phyloP scores from a whole-genome alignment of 1,140 invertebrate species.

The Rhyacophila brunnea region DNA sequence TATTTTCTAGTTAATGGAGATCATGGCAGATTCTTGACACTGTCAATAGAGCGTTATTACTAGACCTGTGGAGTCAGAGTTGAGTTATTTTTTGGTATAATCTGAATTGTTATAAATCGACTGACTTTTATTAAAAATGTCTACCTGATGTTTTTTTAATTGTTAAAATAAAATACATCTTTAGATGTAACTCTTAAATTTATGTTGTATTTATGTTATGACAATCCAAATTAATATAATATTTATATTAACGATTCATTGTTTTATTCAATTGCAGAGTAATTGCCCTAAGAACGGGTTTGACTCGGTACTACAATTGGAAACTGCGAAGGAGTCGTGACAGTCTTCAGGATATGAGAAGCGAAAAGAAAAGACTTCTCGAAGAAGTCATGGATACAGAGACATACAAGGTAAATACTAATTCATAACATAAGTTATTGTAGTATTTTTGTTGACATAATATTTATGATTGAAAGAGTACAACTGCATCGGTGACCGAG shows the following conservation, averaged over 20 bases:
- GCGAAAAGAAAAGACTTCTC: conserved; percentile 85
- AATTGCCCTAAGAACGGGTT: conserved; percentile 70
- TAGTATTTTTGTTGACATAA: too few species aligned
- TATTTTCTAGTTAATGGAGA: too few species aligned
- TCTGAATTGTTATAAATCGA: neutral
- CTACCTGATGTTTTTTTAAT: neutral
- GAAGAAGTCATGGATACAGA: conserved; percentile 97
- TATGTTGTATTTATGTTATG: neutral
- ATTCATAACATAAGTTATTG: too few species aligned
- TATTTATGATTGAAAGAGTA: too few species aligned
- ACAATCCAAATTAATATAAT: neutral
- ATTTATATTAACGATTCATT: neutral
- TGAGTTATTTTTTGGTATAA: too few species aligned
- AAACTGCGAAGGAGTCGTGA: conserved; percentile 78
- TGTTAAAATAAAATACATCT: neutral
- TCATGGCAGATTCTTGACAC: too few species aligned
- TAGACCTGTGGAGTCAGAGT: too few species aligned
- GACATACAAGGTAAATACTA: conserved; percentile 91
- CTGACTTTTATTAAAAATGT: neutral
- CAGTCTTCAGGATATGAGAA: conserved; percentile 70
- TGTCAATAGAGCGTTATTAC: too few species aligned
- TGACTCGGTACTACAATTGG: conserved; percentile 86
- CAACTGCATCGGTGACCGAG: too few species aligned
- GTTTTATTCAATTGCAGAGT: conserved; percentile 62
- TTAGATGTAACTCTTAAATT: neutral